Percentiles rank a stretch among this genome's conserved stretches.
These are phyloP conservation scores for Rhopilema esculentum DNA, from an alignment of 30 jellyfish, hydroid and myxozoan genomes.

Conservation along the genomic window DNA sequence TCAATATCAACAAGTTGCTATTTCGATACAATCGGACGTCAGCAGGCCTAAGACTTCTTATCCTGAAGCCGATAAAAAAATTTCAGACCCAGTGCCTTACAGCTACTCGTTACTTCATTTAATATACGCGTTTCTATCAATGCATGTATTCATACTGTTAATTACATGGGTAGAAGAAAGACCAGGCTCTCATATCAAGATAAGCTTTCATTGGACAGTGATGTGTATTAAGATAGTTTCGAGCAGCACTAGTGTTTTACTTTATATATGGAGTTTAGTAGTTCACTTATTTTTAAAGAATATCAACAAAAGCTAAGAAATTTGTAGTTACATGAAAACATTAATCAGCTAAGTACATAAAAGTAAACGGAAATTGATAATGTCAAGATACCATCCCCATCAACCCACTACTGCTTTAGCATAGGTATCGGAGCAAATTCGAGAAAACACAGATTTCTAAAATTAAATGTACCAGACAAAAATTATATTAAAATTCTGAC, in stretches of 20 bases:
- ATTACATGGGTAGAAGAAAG: conserved; percentile 93
- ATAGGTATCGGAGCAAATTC: too few species aligned
- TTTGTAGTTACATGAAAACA: neutral
- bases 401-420: too few species aligned
- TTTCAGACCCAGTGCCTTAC: conserved; percentile 24
- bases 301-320: neutral
- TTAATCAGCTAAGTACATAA: too few species aligned
- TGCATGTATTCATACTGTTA: conserved; percentile 66
- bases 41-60: neutral
- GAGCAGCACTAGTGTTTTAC: conserved; percentile 77
- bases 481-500: too few species aligned
- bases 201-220: conserved; percentile 89
- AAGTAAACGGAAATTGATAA: too few species aligned
- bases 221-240: conserved; percentile 91
- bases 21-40: neutral
- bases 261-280: conserved; percentile 83
- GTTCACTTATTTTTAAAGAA: conserved; percentile 46
- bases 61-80: neutral
- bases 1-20: neutral
- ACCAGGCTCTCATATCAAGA: conserved; percentile 91
- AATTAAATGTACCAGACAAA: too few species aligned
- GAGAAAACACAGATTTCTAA: too few species aligned
- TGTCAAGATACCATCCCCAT: too few species aligned
- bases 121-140: conserved; percentile 37
- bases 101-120: conserved; percentile 47